Conservation (phyloP, 2,113 vertebrate species). For the Salvelinus sp. region DNA sequence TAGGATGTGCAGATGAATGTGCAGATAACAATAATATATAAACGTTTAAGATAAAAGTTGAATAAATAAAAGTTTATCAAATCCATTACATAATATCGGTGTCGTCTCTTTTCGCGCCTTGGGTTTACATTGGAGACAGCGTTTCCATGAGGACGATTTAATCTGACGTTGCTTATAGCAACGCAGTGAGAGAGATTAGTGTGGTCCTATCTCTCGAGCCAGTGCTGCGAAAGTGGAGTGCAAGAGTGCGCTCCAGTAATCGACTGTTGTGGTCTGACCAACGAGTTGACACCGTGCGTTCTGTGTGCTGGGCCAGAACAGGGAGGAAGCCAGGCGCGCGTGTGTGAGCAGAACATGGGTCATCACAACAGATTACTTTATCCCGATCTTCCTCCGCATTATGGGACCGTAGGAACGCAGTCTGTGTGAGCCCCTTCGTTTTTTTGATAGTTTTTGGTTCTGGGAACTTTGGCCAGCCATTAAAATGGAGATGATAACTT, state of each 20-base stretch:
- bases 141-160: constrained; percentile 47
- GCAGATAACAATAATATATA: neutral
- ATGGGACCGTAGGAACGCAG: constrained; percentile 47
- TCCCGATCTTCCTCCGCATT: constrained; percentile 25
- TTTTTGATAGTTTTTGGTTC: constrained; percentile 17
- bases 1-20: neutral
- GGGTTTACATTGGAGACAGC: neutral
- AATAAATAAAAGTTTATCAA: neutral
- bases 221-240: constrained; percentile 7
- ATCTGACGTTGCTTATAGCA: constrained; percentile 58
- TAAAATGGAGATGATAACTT: constrained; percentile 68
- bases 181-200: constrained; percentile 60
- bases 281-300: constrained; percentile 24
- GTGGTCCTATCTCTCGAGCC: neutral
- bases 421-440: constrained; percentile 17
- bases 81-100: constrained; percentile 43
- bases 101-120: constrained; percentile 14
- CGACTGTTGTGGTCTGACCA: neutral
- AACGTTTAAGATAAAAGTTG: too few relatives aligned
- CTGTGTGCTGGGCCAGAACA: neutral
- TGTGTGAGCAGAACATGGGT: constrained; percentile 48
- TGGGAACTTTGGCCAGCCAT: constrained; percentile 34
- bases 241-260: constrained; percentile 2
- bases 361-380: constrained; percentile 50
- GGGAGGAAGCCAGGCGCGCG: neutral